Percentiles rank a stretch among this genome's conserved stretches.
Evolutionary conservation across 2,888 invertebrate genomes (phyloP).

Genomic region (Nineta flava): DNA sequence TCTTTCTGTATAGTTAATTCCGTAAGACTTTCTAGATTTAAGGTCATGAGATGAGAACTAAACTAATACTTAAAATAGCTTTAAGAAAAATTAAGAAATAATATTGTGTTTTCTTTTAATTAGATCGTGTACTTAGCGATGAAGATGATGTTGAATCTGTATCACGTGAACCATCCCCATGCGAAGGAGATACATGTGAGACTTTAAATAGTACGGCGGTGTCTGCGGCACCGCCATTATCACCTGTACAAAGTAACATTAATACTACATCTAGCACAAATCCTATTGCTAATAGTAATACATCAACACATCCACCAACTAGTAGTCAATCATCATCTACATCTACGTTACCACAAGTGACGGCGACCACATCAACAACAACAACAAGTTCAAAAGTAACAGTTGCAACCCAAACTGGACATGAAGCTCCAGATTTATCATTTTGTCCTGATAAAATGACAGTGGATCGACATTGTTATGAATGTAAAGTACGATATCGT

Average conservation of each 20-base stretch:
- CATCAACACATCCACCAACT: neutral
- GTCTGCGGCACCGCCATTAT: constrained; percentile 21
- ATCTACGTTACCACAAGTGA: constrained; percentile 23
- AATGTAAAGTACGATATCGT: constrained; percentile 80
- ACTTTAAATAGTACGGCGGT: constrained; percentile 22
- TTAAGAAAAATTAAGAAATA: too few relatives aligned
- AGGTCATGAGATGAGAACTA: too few relatives aligned
- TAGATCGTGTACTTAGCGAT: constrained; percentile 33
- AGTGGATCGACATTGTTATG: constrained; percentile 76
- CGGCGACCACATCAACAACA: constrained; percentile 30
- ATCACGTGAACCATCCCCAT: constrained; percentile 55
- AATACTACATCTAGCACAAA: neutral
- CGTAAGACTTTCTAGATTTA: too few relatives aligned
- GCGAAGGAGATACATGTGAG: constrained; percentile 42
- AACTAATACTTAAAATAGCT: too few relatives aligned
- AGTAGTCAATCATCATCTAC: constrained; percentile 11
- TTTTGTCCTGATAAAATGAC: constrained; percentile 58
- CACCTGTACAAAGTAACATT: constrained; percentile 16
- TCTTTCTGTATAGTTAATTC: too few relatives aligned
- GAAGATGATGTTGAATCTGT: constrained; percentile 48
- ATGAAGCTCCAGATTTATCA: constrained; percentile 50
- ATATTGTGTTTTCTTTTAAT: constrained; percentile 8
- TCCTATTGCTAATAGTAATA: neutral
- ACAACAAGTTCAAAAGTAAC: constrained; percentile 39
- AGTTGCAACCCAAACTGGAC: constrained; percentile 75